Evolutionary conservation across 2,888 invertebrate genomes (phyloP), one percentile per base, ranked within the genome.

Genomic region (Lasiommata megera): DNA sequence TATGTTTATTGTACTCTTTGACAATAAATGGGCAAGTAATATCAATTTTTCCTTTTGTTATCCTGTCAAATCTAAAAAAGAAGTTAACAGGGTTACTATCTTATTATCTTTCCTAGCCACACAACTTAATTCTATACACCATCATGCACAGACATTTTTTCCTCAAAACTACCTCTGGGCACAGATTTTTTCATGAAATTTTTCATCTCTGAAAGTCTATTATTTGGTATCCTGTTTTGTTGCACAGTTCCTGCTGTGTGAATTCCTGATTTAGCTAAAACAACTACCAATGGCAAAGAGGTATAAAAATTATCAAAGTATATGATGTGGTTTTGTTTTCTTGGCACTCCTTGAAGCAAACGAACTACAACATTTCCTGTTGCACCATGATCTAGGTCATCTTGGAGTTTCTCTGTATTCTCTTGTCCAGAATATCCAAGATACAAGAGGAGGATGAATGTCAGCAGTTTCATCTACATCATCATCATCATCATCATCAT

Each of bases 21-120:
- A n/a, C n/a, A n/a, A n/a, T n/a, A n/a, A n/a, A n/a, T n/a, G n/a
- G n/a, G n/a, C n/a, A n/a, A n/a, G n/a, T n/a, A n/a, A n/a, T n/a
- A n/a, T n/a, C n/a, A n/a, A n/a, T n/a, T n/a, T n/a, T n/a, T n/a
- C n/a, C n/a, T n/a, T n/a, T n/a, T 67, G 34, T 71, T 63, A 31
- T 54, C 64, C 55, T 75, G 66, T 74, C 73, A 69, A 56, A 79
- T 67, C 74, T 69, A 16, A 11, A 56, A 70, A 70, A 66, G 67
- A 58, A 67, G 71, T 73, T 70, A 72, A 52, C 62, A 73, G 63
- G 59, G 70, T 71, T 66, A 72, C 72, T 64, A 70, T 55, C 57
- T 76, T 73, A 71, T 73, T 71, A 67, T 71, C 71, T 67, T 74
- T 74, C 76, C 77, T 77, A 66, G 70, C 68, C 46, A 71, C 68